phyloP scores from a whole-genome alignment of 2,888 invertebrate genomes.

The Stegana nigrithorax region DNA sequence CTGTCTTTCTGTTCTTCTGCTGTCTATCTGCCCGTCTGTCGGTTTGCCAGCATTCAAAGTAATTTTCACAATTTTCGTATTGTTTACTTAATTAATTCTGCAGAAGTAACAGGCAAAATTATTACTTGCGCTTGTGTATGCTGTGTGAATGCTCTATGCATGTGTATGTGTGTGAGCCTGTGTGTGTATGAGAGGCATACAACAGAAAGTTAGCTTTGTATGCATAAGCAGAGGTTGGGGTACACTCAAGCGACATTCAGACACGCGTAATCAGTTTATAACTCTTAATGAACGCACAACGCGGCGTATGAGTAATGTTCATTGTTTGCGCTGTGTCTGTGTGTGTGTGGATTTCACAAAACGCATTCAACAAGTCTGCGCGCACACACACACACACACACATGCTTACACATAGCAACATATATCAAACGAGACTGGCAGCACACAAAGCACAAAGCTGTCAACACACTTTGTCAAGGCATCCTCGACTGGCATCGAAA shows the following conservation, averaged over 20 bases:
- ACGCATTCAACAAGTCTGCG: slow-evolving; percentile 26
- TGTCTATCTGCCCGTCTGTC: neutral
- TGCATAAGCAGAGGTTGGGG: neutral
- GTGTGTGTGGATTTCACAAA: neutral
- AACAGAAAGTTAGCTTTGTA: neutral
- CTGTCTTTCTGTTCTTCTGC: too few species aligned
- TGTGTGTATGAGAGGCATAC: slow-evolving; percentile 5
- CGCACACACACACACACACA: too few species aligned
- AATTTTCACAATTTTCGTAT: slow-evolving; percentile 58
- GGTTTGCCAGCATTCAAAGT: slow-evolving; percentile 45
- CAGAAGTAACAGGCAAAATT: slow-evolving; percentile 49
- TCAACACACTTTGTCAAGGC: too few species aligned
- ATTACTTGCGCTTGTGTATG: slow-evolving; percentile 41
- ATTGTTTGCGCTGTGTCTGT: neutral
- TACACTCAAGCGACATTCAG: neutral
- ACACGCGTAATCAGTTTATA: slow-evolving; percentile 52
- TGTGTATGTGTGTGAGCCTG: slow-evolving; percentile 6
- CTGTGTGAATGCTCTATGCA: slow-evolving; percentile 18
- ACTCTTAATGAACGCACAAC: slow-evolving; percentile 47
- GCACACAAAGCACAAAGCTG: too few species aligned
- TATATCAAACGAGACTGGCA: too few species aligned
- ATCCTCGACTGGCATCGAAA: too few species aligned
- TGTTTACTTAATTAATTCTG: slow-evolving; percentile 57
- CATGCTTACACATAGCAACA: too few species aligned
- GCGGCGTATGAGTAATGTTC: slow-evolving; percentile 36